phyloP scores from a whole-genome alignment of 2,113 vertebrate genomes.

The Corydoras maculifer region DNA sequence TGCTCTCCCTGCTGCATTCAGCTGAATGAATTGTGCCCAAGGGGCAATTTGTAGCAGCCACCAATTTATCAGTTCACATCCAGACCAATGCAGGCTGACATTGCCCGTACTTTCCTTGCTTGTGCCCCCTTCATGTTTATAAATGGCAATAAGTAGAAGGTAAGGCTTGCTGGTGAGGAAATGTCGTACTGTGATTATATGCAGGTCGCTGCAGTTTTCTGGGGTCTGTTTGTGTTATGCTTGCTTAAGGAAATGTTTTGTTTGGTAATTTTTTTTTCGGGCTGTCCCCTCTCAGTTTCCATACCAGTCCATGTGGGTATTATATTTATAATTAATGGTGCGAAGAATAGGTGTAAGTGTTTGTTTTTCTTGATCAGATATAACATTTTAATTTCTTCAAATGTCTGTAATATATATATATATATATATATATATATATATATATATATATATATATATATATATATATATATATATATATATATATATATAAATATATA shows the following conservation, averaged over 20 bases:
- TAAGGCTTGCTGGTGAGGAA: conserved; percentile 35
- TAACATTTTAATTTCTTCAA: background rate
- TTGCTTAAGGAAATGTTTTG: conserved; percentile 66
- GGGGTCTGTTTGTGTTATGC: conserved; percentile 61
- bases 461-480: too few relatives aligned
- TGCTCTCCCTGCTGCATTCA: conserved; percentile 50
- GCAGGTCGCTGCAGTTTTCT: conserved; percentile 50
- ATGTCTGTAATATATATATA: background rate
- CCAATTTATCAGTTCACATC: conserved; percentile 60
- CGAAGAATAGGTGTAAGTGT: background rate
- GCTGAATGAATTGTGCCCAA: conserved; percentile 58
- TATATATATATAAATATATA: too few relatives aligned
- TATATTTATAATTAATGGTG: conserved; percentile 27
- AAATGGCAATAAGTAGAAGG: conserved; percentile 51
- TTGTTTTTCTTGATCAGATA: background rate
- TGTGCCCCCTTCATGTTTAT: conserved; percentile 49
- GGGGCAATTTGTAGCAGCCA: conserved; percentile 55
- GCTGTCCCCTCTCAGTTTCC: conserved; percentile 33
- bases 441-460: too few relatives aligned
- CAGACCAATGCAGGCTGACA: conserved; percentile 53
- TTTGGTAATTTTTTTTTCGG: conserved; percentile 46
- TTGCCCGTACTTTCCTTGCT: conserved; percentile 47
- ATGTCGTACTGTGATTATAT: conserved; percentile 50
- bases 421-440: background rate
- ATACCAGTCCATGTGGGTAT: conserved; percentile 28